These are phyloP conservation scores for Aleiodes leptofemur DNA, from an alignment of 2,888 invertebrate species.

Conservation along the genomic window DNA sequence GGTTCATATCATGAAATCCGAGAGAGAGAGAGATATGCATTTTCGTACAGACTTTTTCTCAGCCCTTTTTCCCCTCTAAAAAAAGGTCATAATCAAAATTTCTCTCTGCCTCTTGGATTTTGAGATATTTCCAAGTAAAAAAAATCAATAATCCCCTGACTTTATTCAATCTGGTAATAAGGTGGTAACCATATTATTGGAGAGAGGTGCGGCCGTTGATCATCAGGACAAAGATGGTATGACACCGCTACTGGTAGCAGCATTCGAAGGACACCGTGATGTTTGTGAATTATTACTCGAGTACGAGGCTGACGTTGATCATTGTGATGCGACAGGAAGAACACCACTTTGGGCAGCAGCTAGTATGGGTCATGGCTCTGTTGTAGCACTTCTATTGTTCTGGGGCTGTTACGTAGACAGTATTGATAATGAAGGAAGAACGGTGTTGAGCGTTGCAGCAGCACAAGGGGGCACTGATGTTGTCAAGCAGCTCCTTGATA, in stretches of 20 bases:
- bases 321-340: conserved; percentile 87
- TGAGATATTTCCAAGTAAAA: neutral
- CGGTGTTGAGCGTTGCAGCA: conserved; percentile 90
- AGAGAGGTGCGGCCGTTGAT: conserved; percentile 88
- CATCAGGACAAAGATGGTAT: conserved; percentile 91
- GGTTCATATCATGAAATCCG: no score
- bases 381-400: conserved; percentile 90
- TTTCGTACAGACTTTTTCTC: no score
- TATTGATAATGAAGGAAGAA: conserved; percentile 95
- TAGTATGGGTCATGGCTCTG: conserved; percentile 92
- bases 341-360: conserved; percentile 95
- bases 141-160: neutral
- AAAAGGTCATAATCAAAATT: no score
- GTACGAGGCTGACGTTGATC: conserved; percentile 94
- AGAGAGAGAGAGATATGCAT: no score
- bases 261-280: conserved; percentile 94
- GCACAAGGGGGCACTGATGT: conserved; percentile 93
- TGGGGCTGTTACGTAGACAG: conserved; percentile 97
- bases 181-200: conserved; percentile 85
- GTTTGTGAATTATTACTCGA: conserved; percentile 94
- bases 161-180: conserved; percentile 61
- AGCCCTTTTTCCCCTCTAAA: no score
- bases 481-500: conserved; percentile 90
- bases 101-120: no score
- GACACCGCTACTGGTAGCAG: conserved; percentile 91